These are phyloP conservation scores for Sussaba pulchella DNA, from an alignment of 2,888 invertebrate genomes.

Conservation along the genomic window DNA sequence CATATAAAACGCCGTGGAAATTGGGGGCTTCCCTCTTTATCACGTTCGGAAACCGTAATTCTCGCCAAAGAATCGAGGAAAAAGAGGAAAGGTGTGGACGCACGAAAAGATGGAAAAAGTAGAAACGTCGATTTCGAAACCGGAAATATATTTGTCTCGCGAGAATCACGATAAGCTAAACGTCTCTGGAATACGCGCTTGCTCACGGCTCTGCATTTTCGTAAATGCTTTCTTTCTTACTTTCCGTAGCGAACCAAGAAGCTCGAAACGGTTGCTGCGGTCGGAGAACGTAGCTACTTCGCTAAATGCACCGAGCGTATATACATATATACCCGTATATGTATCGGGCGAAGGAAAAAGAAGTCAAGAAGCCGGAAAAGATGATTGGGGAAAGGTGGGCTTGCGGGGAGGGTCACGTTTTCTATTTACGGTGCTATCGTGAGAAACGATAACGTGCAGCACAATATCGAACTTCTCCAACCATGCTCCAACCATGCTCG, in stretches of 20 bases:
- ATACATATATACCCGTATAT: too few relatives aligned
- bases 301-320: background rate
- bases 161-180: conserved; percentile 59
- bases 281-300: conserved; percentile 5
- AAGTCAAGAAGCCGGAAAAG: conserved; percentile 15
- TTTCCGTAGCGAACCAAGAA: background rate
- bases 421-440: conserved; percentile 28
- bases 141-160: conserved; percentile 61
- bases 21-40: conserved; percentile 19
- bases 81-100: conserved; percentile 12
- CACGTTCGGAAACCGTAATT: conserved; percentile 17
- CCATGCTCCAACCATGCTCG: background rate
- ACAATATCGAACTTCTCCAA: conserved; percentile 1
- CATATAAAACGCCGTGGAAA: conserved; percentile 35
- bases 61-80: conserved; percentile 40
- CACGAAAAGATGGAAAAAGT: conserved; percentile 30
- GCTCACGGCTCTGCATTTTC: conserved; percentile 25
- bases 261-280: conserved; percentile 14
- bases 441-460: conserved; percentile 37
- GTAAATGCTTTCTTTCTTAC: conserved; percentile 36
- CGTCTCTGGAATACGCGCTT: conserved; percentile 14
- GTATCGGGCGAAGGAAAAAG: conserved; percentile 4
- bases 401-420: conserved; percentile 27
- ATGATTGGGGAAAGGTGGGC: too few relatives aligned
- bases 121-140: conserved; percentile 48